Evolutionary conservation across 2,797 vertebrate species (phyloP).

Genomic region (Spinibarbus caldwelli): DNA sequence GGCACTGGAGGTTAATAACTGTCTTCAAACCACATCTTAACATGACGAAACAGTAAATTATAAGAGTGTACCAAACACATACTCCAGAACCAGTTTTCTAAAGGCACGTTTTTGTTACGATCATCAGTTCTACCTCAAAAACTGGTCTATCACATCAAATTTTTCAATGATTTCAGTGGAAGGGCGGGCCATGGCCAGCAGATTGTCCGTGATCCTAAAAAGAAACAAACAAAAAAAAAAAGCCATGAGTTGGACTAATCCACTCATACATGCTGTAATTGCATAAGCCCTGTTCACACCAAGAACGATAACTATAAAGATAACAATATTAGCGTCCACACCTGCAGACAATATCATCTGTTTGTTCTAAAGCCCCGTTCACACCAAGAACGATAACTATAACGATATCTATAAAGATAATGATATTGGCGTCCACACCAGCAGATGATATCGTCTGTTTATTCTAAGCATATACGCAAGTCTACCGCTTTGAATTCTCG

Average conservation of each 20-base stretch:
- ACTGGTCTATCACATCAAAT: constrained; percentile 90
- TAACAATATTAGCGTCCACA: too few relatives aligned
- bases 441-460: too few relatives aligned
- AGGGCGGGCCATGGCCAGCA: constrained; percentile 94
- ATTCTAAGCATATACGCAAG: too few relatives aligned
- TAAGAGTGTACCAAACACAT: constrained; percentile 36
- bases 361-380: too few relatives aligned
- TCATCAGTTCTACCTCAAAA: constrained; percentile 82
- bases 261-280: not conserved
- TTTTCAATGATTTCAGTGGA: constrained; percentile 92
- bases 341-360: too few relatives aligned
- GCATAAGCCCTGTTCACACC: too few relatives aligned
- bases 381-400: too few relatives aligned
- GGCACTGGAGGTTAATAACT: constrained; percentile 94
- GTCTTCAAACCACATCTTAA: constrained; percentile 89
- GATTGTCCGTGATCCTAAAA: constrained; percentile 90
- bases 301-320: too few relatives aligned
- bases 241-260: not conserved
- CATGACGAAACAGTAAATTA: constrained; percentile 31
- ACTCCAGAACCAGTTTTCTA: not conserved
- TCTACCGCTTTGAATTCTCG: too few relatives aligned
- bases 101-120: too few relatives aligned
- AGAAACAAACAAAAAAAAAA: constrained; percentile 55
- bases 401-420: too few relatives aligned
- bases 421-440: too few relatives aligned